Evolutionary conservation across 2,797 vertebrate genomes (phyloP), one percentile per base, ranked within the genome.

Genomic region (Crenichthys baileyi): DNA sequence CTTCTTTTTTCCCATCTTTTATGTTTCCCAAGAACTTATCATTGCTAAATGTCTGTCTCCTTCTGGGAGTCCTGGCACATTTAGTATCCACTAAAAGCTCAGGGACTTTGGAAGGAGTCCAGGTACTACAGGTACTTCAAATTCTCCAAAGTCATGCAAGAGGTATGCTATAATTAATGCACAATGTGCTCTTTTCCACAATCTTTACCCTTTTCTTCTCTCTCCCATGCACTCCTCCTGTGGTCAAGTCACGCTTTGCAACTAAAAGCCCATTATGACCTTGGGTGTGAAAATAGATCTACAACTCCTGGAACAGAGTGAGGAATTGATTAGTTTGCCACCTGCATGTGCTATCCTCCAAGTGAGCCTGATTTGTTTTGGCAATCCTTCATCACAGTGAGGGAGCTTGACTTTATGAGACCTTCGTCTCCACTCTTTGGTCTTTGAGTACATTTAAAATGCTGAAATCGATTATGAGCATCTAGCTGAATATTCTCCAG

Each of bases 11-110:
- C 75, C 68, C 72, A 70, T 63, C 75, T 88, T 78, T 82, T 81
- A 55, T 6, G 50, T 83, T 77, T 76, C 71, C 85, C 79, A 85
- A 86, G 75, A 85, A 88, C 77, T 87, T 85, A 87, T 88, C 82
- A 53, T 73, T 82, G 73, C 76, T 79, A 82, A 85, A 87, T 87
- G 89, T 78, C 70, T 84, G 70, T 73, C 78, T 79, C 79, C 82
- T 70, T 67, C 36, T 73, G 81, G 26, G 72, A 89, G 81, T 36
- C 71, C 76, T 78, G 79, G 73, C 75, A 76, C 60, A 78, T 77
- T 77, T 51, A 87, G 76, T 48, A 73, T 58, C 70, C 79, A 86
- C 72, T 80, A 51, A 87, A 86, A 79, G 51, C 84, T 77, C 44
- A 0, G 51, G 78, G 56, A 87, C 79, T 61, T 85, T 85, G 75